phyloP scores from a whole-genome alignment of 2,888 invertebrate genomes.

The Spicauda simplicius region DNA sequence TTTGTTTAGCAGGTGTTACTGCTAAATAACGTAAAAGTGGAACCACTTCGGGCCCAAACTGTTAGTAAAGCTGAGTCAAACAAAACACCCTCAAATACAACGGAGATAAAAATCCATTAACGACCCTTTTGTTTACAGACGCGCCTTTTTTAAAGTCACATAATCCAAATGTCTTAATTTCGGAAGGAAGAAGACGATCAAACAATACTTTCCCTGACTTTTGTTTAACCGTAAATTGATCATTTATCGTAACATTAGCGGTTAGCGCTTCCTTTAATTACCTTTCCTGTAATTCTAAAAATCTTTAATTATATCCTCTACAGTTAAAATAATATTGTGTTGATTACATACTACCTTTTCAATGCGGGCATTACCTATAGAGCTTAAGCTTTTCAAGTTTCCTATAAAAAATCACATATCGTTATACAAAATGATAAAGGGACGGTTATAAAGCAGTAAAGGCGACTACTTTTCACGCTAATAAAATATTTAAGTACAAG shows the following conservation, averaged over 20 bases:
- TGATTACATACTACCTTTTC: too few relatives aligned
- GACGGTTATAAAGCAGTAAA: too few relatives aligned
- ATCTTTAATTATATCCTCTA: too few relatives aligned
- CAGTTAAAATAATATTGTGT: too few relatives aligned
- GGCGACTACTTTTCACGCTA: too few relatives aligned
- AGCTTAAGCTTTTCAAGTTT: too few relatives aligned
- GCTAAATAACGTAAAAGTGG: constrained; percentile 14
- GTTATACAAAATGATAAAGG: too few relatives aligned
- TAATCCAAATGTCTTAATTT: constrained; percentile 62
- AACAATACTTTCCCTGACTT: constrained; percentile 38
- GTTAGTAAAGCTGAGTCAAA: constrained; percentile 43
- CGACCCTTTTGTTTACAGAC: constrained; percentile 52
- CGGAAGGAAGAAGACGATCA: constrained; percentile 49
- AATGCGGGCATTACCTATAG: too few relatives aligned
- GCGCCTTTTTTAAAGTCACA: constrained; percentile 55
- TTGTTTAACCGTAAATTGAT: background rate
- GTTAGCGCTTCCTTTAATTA: background rate
- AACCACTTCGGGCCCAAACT: constrained; percentile 27
- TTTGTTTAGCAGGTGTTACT: constrained; percentile 26
- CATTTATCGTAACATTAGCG: background rate
- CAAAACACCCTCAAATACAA: constrained; percentile 50
- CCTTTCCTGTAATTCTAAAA: too few relatives aligned
- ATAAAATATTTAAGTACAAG: too few relatives aligned
- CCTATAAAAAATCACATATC: too few relatives aligned
- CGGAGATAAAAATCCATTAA: constrained; percentile 57